A percentile compares a stretch with the other conserved stretches of the same genome.
These are phyloP conservation scores for Saguinus imperator DNA, from an alignment of 2,113 vertebrate genomes.

Conservation along the genomic window DNA sequence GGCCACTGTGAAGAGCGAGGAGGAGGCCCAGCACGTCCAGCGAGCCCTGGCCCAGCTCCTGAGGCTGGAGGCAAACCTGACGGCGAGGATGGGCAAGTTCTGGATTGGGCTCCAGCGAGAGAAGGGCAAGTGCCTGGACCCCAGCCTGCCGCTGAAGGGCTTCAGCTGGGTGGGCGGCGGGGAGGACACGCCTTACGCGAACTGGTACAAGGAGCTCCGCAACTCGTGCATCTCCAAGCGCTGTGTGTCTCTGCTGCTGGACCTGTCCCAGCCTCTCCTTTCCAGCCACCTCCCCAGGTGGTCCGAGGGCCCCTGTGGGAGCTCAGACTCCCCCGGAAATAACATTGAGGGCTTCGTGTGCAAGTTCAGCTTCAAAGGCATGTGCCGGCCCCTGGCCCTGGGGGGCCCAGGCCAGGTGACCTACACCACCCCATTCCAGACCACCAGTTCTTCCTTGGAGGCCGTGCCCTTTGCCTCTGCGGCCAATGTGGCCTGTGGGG, in stretches of 20 bases:
- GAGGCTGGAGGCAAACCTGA: rapidly evolving
- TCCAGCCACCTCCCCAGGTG: constrained; percentile 72
- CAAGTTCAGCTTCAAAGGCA: constrained; percentile 87
- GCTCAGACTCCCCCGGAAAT: rapidly evolving
- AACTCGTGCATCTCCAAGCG: constrained; percentile 78
- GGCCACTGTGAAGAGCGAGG: constrained; percentile 67
- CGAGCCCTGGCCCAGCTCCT: constrained; percentile 74
- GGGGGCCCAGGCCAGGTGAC: constrained; percentile 76
- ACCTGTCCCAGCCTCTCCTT: neutral
- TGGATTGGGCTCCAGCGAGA: constrained; percentile 86
- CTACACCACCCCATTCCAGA: constrained; percentile 82
- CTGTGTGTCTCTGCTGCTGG: constrained; percentile 76
- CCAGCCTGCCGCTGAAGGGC: constrained; percentile 74
- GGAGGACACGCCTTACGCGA: constrained; percentile 64
- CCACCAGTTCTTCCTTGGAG: constrained; percentile 66
- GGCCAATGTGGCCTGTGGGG: constrained; percentile 75
- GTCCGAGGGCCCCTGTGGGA: constrained; percentile 70
- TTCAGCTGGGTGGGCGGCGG: constrained; percentile 81
- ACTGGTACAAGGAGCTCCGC: constrained; percentile 79
- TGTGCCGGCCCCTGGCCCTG: constrained; percentile 81
- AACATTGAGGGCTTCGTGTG: constrained; percentile 83
- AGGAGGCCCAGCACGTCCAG: constrained; percentile 74
- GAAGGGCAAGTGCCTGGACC: constrained; percentile 70
- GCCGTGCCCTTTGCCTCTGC: constrained; percentile 82
- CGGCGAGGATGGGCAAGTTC: constrained; percentile 50